Evolutionary conservation across 2,113 vertebrate genomes (phyloP), one percentile per base, ranked within the genome.

Genomic region (Laticauda laticaudata): DNA sequence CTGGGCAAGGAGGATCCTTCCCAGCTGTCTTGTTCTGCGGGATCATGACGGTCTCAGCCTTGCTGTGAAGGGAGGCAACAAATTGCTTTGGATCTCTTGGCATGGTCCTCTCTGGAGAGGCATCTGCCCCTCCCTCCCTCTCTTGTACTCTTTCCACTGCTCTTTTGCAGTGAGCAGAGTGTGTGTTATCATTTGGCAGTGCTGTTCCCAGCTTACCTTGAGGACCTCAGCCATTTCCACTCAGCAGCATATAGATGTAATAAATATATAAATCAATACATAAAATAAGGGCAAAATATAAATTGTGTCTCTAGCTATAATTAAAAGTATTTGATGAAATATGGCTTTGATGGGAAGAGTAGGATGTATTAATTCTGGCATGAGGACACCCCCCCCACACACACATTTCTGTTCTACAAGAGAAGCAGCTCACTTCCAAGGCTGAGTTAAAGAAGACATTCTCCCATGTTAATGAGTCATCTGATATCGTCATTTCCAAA

Each of bases 21-120:
- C 57, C 15, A 5, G 23, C 81, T 93, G 85, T 91, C 59, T 92
- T 81, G 91, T 88, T 89, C 93, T 54, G 93, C 69, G 29, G 11
- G 91, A 57, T 57, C 81, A 23, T 43, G 29, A 21, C 0, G 90
- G 95, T 92, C 6, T 0, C 15, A 23, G 91, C 39, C 39, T 43
- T 0, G 0, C 9, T 88, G 51, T 20, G 59, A 48, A 24, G 12
- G 57, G 26, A 29, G 24, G 1, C 59, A 34, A 21, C 4, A 34
- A 26, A 11, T 23, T 53, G 61, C 64, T n/a, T 48, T 81, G 34
- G 23, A n/a, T 39, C 69, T 39, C n/a, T 20, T 1, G 3, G 18
- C 69, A 39, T 39, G 15, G 69, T 81, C 54, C 75, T 53, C 29
- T 55, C 81, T 0, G 2, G 69, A 85, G 69, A 24, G n/a, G 45